Evolutionary conservation across 2,113 vertebrate genomes (phyloP), one percentile per base, ranked within the genome.

Genomic region (Gambusia affinis): DNA sequence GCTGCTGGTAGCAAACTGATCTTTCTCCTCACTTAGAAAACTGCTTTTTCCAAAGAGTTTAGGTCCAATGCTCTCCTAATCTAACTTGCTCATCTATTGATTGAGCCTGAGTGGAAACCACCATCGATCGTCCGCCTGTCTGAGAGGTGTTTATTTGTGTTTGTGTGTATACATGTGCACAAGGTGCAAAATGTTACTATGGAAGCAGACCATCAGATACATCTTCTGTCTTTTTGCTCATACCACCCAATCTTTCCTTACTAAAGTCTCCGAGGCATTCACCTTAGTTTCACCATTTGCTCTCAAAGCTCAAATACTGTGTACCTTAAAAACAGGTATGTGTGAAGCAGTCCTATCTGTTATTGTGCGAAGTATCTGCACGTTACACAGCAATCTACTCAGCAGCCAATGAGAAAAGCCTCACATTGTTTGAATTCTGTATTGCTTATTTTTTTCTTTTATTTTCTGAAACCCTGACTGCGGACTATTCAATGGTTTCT

Each of bases 1-100:
- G 33, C 33, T 78, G 35, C 28, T 31, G 57, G 17, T 17, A 22
- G 60, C 19, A 15, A 33, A 54, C 54, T 22, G 37, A 27, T 66
- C 63, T 19, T 19, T 17, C 4, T 5, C 42, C 42, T 75, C 64
- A 64, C 47, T 64, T 35, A 29, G n/a, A 68, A 28, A 74, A 19
- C 4, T 47, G 15, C 17, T 60, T 74, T 51, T 27, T n/a, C 75
- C 60, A 69, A 17, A 28, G 24, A 70, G 63, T 72, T 60, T 19
- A 31, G 51, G 33, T 28, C 22, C 63, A 83, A 35, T 31, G 6
- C 39, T 11, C 51, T 64, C 14, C 61, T 70, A 24, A 82, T 84
- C 60, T 68, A 47, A 73, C 64, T 8, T 29, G 68, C 68, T 78
- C 61, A 81, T 84, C 66, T 75, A 67, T 72, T 76, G 72, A 84